These are phyloP conservation scores for Psettodes erumei DNA, from an alignment of 2,113 vertebrate genomes.

Conservation along the genomic window DNA sequence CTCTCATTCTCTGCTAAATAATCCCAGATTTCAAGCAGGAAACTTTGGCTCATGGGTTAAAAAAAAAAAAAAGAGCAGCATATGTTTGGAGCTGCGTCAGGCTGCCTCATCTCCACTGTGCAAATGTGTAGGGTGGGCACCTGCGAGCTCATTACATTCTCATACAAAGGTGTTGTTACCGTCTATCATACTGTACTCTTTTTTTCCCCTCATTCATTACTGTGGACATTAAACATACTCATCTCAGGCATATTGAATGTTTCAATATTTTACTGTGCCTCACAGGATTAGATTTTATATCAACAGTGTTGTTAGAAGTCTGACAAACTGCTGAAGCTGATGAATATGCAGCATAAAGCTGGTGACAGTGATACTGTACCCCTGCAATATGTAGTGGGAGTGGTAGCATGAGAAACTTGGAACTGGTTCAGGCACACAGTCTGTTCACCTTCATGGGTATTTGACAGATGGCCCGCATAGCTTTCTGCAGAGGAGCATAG, in stretches of 20 bases:
- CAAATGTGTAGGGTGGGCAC: background rate
- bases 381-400: conserved; percentile 72
- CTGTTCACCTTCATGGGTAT: conserved; percentile 76
- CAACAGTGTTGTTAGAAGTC: conserved; percentile 29
- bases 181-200: background rate
- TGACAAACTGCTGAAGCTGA: conserved; percentile 58
- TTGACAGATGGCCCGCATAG: conserved; percentile 71
- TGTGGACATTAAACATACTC: conserved; percentile 4
- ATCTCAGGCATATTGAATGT: background rate
- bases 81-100: conserved; percentile 55
- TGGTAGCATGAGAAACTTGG: conserved; percentile 73
- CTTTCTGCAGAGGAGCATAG: conserved; percentile 62
- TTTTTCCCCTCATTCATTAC: background rate
- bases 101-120: conserved; percentile 34
- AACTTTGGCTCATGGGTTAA: conserved; percentile 32
- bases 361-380: conserved; percentile 58
- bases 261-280: background rate
- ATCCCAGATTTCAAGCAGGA: conserved; percentile 49
- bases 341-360: conserved; percentile 65
- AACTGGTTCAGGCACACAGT: conserved; percentile 73
- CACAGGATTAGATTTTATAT: conserved; percentile 14
- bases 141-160: conserved; percentile 1
- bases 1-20: conserved; percentile 29
- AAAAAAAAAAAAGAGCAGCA: conserved; percentile 53
- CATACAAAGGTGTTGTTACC: background rate